Evolutionary conservation across 2,113 vertebrate genomes (phyloP).

Genomic region (Anser brachyrhynchus): DNA sequence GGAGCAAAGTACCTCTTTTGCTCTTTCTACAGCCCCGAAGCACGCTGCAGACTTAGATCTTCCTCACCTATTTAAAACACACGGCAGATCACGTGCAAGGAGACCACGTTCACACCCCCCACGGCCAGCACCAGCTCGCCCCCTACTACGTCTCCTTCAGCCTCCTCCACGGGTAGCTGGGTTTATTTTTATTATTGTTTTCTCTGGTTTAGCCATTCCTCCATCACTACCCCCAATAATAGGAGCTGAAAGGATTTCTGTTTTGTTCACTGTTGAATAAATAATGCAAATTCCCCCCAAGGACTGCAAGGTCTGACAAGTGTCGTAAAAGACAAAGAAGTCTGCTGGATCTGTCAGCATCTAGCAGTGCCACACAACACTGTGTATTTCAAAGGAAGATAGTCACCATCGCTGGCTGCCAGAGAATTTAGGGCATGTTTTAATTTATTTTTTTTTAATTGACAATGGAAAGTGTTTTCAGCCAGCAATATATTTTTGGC

Average conservation of each 20-base stretch:
- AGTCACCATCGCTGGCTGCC: not conserved
- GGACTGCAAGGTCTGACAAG: not conserved
- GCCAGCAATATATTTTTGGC: not conserved
- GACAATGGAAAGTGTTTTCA: not conserved
- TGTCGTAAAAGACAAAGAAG: not conserved
- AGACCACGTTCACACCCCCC: not conserved
- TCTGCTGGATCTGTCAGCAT: not conserved
- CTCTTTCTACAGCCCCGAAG: not conserved
- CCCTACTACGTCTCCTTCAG: not conserved
- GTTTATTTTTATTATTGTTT: not conserved
- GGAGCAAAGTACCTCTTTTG: not conserved
- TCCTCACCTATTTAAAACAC: not conserved
- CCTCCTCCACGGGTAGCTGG: not conserved
- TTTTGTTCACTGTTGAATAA: not conserved
- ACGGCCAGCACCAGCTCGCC: not conserved
- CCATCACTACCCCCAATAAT: not conserved
- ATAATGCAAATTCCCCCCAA: not conserved
- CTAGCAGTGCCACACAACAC: not conserved
- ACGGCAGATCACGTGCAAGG: rapidly evolving
- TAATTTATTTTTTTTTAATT: not conserved
- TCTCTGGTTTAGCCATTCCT: not conserved
- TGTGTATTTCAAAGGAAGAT: not conserved
- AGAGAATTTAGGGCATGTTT: not conserved
- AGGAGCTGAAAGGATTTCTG: not conserved
- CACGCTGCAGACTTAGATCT: not conserved